phyloP scores from a whole-genome alignment of 2,888 invertebrate genomes.

The Hirtodrosophila histrioides region DNA sequence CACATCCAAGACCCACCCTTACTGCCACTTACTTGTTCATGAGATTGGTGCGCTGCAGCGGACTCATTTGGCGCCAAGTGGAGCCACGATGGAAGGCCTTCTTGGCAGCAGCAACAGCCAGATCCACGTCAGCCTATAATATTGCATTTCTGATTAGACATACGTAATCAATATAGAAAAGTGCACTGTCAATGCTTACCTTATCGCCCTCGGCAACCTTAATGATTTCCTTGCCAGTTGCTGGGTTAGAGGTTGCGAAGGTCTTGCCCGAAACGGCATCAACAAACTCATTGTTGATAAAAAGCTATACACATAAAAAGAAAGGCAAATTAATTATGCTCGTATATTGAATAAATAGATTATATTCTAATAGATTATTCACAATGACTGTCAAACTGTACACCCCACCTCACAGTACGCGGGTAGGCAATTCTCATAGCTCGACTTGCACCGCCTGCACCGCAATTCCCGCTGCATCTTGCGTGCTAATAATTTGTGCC shows the following conservation, averaged over 20 bases:
- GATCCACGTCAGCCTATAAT: constrained; percentile 90
- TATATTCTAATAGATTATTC: background rate
- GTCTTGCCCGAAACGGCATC: constrained; percentile 93
- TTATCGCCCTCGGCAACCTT: constrained; percentile 94
- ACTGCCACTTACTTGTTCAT: constrained; percentile 86
- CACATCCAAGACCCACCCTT: too few relatives aligned
- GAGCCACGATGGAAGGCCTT: constrained; percentile 90
- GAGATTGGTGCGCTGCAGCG: constrained; percentile 90
- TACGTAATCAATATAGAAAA: background rate
- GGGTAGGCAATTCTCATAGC: constrained; percentile 29
- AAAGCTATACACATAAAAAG: constrained; percentile 86
- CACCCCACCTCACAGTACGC: constrained; percentile 25
- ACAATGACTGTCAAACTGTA: constrained; percentile 8
- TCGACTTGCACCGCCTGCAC: background rate
- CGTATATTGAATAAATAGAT: background rate
- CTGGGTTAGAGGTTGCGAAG: constrained; percentile 93
- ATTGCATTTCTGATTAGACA: background rate
- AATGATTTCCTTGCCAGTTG: constrained; percentile 89
- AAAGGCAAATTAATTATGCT: background rate
- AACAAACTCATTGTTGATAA: constrained; percentile 93
- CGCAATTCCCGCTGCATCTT: constrained; percentile 9
- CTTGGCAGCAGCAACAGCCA: constrained; percentile 92
- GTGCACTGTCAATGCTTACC: constrained; percentile 84
- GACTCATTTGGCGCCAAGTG: constrained; percentile 92
- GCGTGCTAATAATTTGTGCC: constrained; percentile 36